These are phyloP conservation scores for Hydra vulgaris DNA, from an alignment of 30 jellyfish, hydroid and myxozoan genomes.

Conservation along the genomic window DNA sequence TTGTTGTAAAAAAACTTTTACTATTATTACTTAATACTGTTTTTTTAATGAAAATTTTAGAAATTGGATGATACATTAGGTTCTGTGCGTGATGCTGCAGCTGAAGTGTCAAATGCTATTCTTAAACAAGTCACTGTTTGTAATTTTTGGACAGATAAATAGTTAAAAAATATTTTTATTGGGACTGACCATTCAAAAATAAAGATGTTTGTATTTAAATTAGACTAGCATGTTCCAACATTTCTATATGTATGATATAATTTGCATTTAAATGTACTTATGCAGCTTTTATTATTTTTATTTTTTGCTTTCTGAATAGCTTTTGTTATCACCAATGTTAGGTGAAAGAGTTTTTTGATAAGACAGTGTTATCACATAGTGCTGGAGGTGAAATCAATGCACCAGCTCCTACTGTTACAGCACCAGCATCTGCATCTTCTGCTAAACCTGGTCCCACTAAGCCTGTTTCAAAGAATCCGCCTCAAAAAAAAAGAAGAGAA, in stretches of 20 bases:
- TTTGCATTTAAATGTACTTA: neutral
- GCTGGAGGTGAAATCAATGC: slow-evolving; percentile 47
- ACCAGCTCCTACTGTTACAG: slow-evolving; percentile 34
- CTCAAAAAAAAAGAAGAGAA: neutral
- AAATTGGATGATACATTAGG: slow-evolving; percentile 87
- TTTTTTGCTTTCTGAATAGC: neutral
- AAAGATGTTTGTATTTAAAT: neutral
- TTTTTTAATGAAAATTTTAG: slow-evolving; percentile 19
- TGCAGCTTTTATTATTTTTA: neutral
- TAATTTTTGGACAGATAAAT: neutral
- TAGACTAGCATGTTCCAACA: neutral
- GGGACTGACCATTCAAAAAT: neutral
- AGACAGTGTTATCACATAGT: neutral
- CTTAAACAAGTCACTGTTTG: neutral
- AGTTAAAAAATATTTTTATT: neutral
- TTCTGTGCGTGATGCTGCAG: slow-evolving; percentile 91
- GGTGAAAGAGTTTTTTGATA: slow-evolving; percentile 74
- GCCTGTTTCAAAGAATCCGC: neutral
- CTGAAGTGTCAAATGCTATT: slow-evolving; percentile 34
- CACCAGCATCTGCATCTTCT: slow-evolving; percentile 12
- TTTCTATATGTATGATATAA: neutral
- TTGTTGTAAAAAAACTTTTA: neutral
- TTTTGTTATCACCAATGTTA: slow-evolving; percentile 14
- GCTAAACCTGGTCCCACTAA: slow-evolving; percentile 34
- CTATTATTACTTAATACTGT: neutral